A percentile compares a stretch with the other conserved stretches of the same genome.
Conservation (phyloP, 2,888 invertebrate genomes). For the Ormyrus thymus region DNA sequence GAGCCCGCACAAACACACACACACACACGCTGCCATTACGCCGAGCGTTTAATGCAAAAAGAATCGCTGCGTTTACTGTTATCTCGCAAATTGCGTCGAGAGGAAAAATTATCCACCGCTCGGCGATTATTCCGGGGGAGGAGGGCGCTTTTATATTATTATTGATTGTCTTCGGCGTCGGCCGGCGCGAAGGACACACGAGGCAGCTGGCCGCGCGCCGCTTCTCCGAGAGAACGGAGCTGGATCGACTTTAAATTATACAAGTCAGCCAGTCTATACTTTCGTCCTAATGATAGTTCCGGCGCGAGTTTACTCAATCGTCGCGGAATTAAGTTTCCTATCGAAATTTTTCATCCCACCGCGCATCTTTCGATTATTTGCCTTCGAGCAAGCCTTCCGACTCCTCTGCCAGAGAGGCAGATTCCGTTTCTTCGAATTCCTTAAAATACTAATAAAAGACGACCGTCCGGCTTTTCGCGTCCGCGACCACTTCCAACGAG, state of each 20-base stretch:
- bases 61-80: conserved; percentile 13
- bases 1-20: background rate
- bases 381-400: background rate
- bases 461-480: background rate
- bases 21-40: conserved; percentile 3
- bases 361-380: background rate
- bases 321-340: conserved; percentile 9
- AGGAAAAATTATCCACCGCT: too few species aligned
- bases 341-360: background rate
- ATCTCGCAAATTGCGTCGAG: conserved; percentile 5
- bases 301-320: conserved; percentile 2
- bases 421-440: background rate
- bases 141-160: background rate
- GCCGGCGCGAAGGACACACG: background rate
- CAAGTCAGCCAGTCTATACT: conserved; percentile 22
- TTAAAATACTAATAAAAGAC: background rate
- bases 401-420: background rate
- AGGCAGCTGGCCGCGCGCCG: conserved; percentile 1
- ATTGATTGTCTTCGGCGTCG: background rate
- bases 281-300: conserved; percentile 38
- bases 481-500: background rate
- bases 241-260: conserved; percentile 31
- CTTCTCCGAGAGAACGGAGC: conserved; percentile 27
- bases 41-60: conserved; percentile 35
- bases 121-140: background rate